Base-by-base conservation (phyloP, 2,797 vertebrate genomes). In the Catharus ustulatus region DNA sequence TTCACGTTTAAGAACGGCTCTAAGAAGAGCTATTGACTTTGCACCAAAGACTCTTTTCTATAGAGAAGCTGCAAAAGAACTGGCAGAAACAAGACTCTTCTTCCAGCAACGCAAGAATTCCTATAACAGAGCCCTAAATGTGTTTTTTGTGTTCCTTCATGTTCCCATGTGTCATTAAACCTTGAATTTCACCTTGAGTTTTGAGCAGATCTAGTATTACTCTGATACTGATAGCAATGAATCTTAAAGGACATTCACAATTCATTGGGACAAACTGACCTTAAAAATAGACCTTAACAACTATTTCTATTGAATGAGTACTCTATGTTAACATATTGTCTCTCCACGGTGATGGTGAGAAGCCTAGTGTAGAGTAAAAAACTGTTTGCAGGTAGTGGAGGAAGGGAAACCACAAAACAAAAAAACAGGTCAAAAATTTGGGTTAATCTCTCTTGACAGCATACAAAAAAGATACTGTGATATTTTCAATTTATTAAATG, bases 391-490 rank as follows among this genome's bases (percentile, higher is more conserved):
- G 64, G 38, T 75, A 36, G 46, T 36, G 54, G 8, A 22, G 40
- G 38, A 46, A 78, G 23, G 23, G 32, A 93, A 95, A 80, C 1
- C 1, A 32, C 10, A 43, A 73, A 67, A 76, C n/a, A 49, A 30
- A 36, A 34, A 62, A 71, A 24, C 10, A 62, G 86, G 78, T 83
- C 57, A 83, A 77, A 93, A 89, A 81, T 85, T 59, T 68, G 38
- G 87, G 83, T 90, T 93, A 94, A 93, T 93, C 90, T 94, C 88
- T 88, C 29, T 58, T 75, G 57, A 82, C 42, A 93, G 74, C 21
- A 22, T 16, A 66, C 72, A 19, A 78, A 77, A 91, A 69, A 48
- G 23, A 81, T 49, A 42, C 24, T 32, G n/a, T 61, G 55, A 86
- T 63, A 76, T 21, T 45, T 91, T 86, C 71, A 71, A 82, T 84